These are phyloP conservation scores for Drosophila birchii DNA, from an alignment of 2,888 invertebrate genomes.

Conservation along the genomic window DNA sequence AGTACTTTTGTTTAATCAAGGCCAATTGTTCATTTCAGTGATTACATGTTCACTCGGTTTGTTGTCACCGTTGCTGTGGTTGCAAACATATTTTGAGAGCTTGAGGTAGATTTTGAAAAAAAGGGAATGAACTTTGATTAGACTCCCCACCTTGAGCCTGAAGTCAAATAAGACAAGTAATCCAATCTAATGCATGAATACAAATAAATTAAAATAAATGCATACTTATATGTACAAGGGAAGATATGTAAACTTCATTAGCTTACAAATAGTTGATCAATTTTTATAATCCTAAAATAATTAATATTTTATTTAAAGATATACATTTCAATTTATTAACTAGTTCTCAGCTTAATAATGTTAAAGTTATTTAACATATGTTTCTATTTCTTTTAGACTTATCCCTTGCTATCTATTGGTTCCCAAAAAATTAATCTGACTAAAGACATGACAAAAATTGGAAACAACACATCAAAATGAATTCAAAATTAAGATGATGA, in stretches of 20 bases:
- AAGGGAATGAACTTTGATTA: conserved; percentile 26
- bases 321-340: neutral
- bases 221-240: no score
- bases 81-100: conserved; percentile 15
- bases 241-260: neutral
- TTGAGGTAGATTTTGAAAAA: conserved; percentile 34
- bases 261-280: neutral
- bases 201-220: neutral
- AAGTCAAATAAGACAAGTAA: neutral
- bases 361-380: neutral
- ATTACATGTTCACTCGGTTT: conserved; percentile 44
- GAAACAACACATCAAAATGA: conserved; percentile 30
- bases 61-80: conserved; percentile 42
- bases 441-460: conserved; percentile 65
- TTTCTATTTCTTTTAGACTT: neutral
- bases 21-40: conserved; percentile 80
- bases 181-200: neutral
- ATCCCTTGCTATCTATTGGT: conserved; percentile 53
- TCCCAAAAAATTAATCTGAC: conserved; percentile 74
- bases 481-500: conserved; percentile 11
- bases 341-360: neutral
- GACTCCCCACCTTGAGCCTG: conserved; percentile 4
- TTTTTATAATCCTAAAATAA: neutral
- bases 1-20: conserved; percentile 80
- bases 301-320: no score